Evolutionary conservation across 1,140 invertebrate genomes (phyloP).

Genomic region (Brachystomella parvula): DNA sequence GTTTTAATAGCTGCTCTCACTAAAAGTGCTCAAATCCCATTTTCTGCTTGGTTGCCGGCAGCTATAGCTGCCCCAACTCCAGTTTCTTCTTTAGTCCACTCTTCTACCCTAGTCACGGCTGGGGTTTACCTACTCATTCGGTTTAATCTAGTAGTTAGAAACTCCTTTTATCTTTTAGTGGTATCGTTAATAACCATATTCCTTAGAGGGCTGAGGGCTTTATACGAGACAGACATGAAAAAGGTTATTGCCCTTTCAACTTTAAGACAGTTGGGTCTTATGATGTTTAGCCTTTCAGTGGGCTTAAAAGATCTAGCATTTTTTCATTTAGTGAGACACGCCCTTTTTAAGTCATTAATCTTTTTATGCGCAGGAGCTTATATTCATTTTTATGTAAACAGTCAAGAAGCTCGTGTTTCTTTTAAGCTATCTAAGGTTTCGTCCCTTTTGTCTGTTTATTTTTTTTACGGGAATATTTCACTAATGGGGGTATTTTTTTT

Average conservation of each 20-base stretch:
- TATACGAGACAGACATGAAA: conserved; percentile 37
- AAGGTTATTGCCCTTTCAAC: conserved; percentile 38
- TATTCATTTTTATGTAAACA: conserved; percentile 21
- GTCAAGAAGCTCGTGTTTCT: conserved; percentile 33
- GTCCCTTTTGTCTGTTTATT: conserved; percentile 3
- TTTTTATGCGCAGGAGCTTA: conserved; percentile 36
- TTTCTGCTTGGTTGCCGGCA: conserved; percentile 46
- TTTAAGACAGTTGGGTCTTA: conserved; percentile 37
- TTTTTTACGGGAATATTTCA: conserved; percentile 7
- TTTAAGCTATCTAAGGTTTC: conserved; percentile 15
- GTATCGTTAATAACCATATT: conserved; percentile 24
- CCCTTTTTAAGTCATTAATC: conserved; percentile 38
- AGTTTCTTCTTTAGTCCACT: conserved; percentile 39
- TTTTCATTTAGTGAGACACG: conserved; percentile 38
- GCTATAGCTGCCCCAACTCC: conserved; percentile 39
- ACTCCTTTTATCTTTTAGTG: conserved; percentile 17
- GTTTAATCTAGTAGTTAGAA: conserved; percentile 24
- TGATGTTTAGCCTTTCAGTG: conserved; percentile 28
- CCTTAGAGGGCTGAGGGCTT: conserved; percentile 15
- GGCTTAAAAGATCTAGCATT: conserved; percentile 16
- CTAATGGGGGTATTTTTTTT: conserved; percentile 12
- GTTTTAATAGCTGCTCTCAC: conserved; percentile 53
- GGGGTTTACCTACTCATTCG: conserved; percentile 35
- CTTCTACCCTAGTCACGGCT: conserved; percentile 39
- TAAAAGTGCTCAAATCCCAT: conserved; percentile 65